Base-by-base conservation (phyloP, 2,113 vertebrate species). In the Nestor notabilis region DNA sequence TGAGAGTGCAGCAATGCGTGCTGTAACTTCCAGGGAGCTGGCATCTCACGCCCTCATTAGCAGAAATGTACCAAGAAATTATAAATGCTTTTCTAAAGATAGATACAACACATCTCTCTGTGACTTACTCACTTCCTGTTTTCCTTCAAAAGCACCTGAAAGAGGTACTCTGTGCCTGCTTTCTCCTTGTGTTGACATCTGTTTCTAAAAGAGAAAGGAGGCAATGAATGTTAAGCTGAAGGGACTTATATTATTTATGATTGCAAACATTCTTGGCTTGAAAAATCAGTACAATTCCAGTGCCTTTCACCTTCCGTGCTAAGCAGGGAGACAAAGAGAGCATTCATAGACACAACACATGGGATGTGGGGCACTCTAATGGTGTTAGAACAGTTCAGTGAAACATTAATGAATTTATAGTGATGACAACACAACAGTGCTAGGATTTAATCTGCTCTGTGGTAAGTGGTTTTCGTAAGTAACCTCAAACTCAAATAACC, bases 361-460 rank as follows among this genome's bases (percentile, higher is more conserved):
- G 95, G 93, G 92, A 95, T 90, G 76, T 14, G 47, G 84, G 76
- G 50, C 82, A 84, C 33, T 64, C 87, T 91, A 94, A 89, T 79
- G 93, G 69, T 85, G 87, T 95, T 97, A 76, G 79, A 93, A 61
- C 72, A 89, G 89, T 75, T 92, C 91, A 95, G 61, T 91, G 93
- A 93, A 93, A 96, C 89, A 87, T 91, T 93, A 96, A 91, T 91
- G 89, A 95, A 84, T 85, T 95, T 94, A 53, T 78, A 71, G 84
- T 75, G 77, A 92, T 94, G 94, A 71, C 90, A 94, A 77, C 80
- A 80, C 43, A 72, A 20, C 58, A 71, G 72, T 50, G 58, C 74
- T 83, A 83, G 66, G 47, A 56, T 82, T 60, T 92, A 37, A 79
- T 71, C 60, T 71, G 19, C 69, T 68, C 76, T 68, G 14, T 55